phyloP scores from a whole-genome alignment of 53 echinoderm and acorn worm species.

The Pentamera pediparva region DNA sequence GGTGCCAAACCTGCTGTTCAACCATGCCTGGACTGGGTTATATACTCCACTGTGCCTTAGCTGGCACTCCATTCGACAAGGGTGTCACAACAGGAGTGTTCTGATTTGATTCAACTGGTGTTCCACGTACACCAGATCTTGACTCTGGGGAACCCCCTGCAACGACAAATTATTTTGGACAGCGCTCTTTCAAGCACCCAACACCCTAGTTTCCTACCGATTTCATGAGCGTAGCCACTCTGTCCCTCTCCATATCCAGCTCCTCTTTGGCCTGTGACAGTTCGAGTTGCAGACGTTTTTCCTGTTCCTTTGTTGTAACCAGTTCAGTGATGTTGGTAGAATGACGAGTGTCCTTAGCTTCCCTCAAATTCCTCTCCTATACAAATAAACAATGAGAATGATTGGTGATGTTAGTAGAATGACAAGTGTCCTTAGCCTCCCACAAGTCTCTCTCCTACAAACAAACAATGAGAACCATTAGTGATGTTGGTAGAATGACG shows the following conservation, averaged over 20 bases:
- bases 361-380: constrained; percentile 75
- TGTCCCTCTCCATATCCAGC: constrained; percentile 67
- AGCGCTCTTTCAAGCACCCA: no score
- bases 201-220: constrained; percentile 61
- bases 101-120: no score
- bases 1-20: no score
- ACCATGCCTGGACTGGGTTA: no score
- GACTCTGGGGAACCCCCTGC: no score
- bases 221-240: constrained; percentile 65
- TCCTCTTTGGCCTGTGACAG: constrained; percentile 69
- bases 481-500: constrained; percentile 84
- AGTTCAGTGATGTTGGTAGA: constrained; percentile 88
- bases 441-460: constrained; percentile 67
- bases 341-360: constrained; percentile 69
- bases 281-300: constrained; percentile 82
- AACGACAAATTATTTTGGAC: no score
- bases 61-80: no score
- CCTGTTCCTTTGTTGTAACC: constrained; percentile 76
- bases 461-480: constrained; percentile 44
- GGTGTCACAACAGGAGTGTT: no score
- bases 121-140: no score
- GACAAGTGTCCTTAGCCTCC: constrained; percentile 70
- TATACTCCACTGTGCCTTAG: no score
- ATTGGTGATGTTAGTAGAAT: constrained; percentile 84
- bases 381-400: neutral